These are phyloP conservation scores for Struthio camelus DNA, from an alignment of 2,113 vertebrate genomes.

Conservation along the genomic window DNA sequence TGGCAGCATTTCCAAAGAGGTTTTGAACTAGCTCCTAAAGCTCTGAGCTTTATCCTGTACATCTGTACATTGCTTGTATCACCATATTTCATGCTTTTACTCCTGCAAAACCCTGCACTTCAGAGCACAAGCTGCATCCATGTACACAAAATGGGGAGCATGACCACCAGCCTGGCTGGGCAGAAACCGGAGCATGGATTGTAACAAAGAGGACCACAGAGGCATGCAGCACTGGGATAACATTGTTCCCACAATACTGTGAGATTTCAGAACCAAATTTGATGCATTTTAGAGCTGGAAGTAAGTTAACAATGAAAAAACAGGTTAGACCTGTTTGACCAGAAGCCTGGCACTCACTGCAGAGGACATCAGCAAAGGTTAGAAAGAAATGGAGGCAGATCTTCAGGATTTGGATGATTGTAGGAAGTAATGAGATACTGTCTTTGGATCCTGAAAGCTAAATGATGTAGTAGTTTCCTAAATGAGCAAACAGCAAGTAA, in stretches of 20 bases:
- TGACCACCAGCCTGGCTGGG: neutral
- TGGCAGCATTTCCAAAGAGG: neutral
- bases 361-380: neutral
- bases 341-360: neutral
- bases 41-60: slow-evolving; percentile 10
- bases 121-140: neutral
- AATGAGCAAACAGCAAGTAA: neutral
- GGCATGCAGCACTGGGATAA: neutral
- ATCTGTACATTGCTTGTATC: neutral
- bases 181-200: neutral
- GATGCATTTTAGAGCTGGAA: neutral
- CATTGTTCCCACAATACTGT: neutral
- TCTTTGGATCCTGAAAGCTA: neutral
- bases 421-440: slow-evolving; percentile 20
- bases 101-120: neutral
- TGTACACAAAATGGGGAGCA: fast-evolving
- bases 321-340: neutral
- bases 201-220: neutral
- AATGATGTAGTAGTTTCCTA: neutral
- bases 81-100: neutral
- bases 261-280: neutral
- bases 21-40: slow-evolving; percentile 2
- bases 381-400: neutral
- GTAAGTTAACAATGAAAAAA: neutral
- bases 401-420: neutral